A percentile compares a stretch with the other conserved stretches of the same genome.
These are phyloP conservation scores for Cotesia chilonis DNA, from an alignment of 1,140 invertebrate species.

Conservation along the genomic window DNA sequence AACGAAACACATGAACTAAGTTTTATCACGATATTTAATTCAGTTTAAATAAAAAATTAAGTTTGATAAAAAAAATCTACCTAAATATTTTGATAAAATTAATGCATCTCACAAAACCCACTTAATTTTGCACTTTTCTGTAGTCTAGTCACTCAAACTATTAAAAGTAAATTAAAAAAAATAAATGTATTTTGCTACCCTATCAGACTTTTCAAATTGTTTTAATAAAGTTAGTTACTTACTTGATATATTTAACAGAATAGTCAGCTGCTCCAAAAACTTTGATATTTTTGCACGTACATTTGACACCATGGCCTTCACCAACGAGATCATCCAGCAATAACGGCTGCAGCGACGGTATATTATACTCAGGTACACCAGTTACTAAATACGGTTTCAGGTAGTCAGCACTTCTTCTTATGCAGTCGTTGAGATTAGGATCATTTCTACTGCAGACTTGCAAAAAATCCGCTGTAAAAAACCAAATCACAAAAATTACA, in stretches of 20 bases:
- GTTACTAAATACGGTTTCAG: constrained; percentile 57
- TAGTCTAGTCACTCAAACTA: too few relatives aligned
- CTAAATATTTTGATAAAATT: too few relatives aligned
- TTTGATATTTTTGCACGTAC: constrained; percentile 67
- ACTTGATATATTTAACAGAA: constrained; percentile 67
- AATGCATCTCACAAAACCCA: too few relatives aligned
- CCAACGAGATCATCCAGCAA: constrained; percentile 69
- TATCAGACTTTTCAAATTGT: too few relatives aligned
- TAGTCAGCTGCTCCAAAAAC: constrained; percentile 72
- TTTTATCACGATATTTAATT: too few relatives aligned
- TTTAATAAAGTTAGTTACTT: constrained; percentile 40
- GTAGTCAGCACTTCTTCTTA: constrained; percentile 65
- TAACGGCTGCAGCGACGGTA: constrained; percentile 71
- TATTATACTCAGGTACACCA: constrained; percentile 69
- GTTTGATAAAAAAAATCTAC: too few relatives aligned
- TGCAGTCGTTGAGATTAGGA: constrained; percentile 68
- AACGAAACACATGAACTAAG: too few relatives aligned
- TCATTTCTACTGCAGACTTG: constrained; percentile 69
- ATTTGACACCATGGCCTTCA: constrained; percentile 65
- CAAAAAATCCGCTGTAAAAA: constrained; percentile 69
- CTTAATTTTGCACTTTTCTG: too few relatives aligned
- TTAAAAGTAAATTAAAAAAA: too few relatives aligned
- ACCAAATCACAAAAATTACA: constrained; percentile 24
- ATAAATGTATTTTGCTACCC: too few relatives aligned
- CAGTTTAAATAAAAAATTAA: too few relatives aligned